Evolutionary conservation across 2,113 vertebrate genomes (phyloP).

Genomic region (Brienomyrus longianalis): DNA sequence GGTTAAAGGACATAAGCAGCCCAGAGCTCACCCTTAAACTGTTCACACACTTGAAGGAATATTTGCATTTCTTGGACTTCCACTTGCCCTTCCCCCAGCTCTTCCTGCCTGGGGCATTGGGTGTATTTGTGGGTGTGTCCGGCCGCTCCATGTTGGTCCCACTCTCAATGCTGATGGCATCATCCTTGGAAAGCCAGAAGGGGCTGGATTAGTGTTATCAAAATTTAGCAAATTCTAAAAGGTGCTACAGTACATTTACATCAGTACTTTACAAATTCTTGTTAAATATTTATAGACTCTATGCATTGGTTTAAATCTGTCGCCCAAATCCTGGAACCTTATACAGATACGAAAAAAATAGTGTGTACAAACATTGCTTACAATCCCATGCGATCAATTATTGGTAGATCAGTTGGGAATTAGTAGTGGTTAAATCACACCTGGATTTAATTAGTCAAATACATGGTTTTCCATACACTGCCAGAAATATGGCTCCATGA

Average conservation of each 20-base stretch:
- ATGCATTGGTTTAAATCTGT: neutral
- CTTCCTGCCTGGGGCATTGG: constrained; percentile 90
- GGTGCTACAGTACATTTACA: neutral
- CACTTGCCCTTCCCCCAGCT: constrained; percentile 98
- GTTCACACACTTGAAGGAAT: constrained; percentile 97
- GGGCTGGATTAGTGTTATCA: neutral
- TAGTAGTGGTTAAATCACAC: neutral
- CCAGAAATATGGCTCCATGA: neutral
- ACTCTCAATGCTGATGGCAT: constrained; percentile 88
- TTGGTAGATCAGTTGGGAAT: neutral
- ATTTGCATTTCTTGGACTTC: constrained; percentile 99
- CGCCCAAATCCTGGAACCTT: neutral
- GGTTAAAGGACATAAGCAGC: neutral
- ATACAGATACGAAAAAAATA: neutral
- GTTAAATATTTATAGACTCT: neutral
- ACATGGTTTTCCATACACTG: neutral
- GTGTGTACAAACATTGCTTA: neutral
- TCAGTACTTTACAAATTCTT: neutral
- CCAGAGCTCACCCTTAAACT: constrained; percentile 77
- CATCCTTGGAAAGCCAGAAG: constrained; percentile 66
- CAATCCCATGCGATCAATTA: neutral
- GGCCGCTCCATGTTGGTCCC: constrained; percentile 88
- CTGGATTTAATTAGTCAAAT: neutral
- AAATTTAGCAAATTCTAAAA: neutral
- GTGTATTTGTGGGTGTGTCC: constrained; percentile 95